Conservation (phyloP, 2,113 vertebrate species). For the Nannobrachium achirus region DNA sequence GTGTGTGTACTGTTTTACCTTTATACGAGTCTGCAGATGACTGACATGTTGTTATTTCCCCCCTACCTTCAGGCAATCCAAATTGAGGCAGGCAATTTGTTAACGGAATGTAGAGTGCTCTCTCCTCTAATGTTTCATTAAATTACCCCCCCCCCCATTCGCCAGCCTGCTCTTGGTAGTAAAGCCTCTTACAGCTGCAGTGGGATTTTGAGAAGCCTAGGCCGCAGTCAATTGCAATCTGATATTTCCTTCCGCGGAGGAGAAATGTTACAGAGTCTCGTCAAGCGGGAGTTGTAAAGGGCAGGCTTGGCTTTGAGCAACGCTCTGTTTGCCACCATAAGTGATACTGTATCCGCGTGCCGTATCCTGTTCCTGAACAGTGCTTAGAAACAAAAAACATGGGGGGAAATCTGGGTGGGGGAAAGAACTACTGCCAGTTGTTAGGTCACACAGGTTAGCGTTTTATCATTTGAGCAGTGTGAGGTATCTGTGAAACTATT, state of each 20-base stretch:
- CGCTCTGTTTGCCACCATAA: constrained; percentile 37
- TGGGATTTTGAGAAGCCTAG: constrained; percentile 49
- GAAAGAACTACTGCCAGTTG: too few relatives aligned
- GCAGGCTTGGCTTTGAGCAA: background rate
- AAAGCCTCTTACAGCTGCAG: constrained; percentile 68
- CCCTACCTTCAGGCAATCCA: constrained; percentile 51
- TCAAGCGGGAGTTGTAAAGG: constrained; percentile 16
- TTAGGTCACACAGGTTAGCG: too few relatives aligned
- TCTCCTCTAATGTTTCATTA: constrained; percentile 75
- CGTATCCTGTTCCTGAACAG: too few relatives aligned
- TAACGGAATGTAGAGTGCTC: constrained; percentile 73
- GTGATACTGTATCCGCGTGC: constrained; percentile 30
- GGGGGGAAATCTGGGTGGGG: too few relatives aligned
- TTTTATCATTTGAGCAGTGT: too few relatives aligned
- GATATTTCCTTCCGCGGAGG: constrained; percentile 57
- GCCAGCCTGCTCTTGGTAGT: constrained; percentile 47
- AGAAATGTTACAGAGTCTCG: constrained; percentile 31
- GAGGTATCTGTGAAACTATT: too few relatives aligned
- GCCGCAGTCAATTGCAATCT: constrained; percentile 60
- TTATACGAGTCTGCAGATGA: constrained; percentile 27
- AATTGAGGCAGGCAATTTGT: constrained; percentile 69
- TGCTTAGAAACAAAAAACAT: too few relatives aligned
- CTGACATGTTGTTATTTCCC: constrained; percentile 10
- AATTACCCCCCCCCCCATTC: constrained; percentile 74
- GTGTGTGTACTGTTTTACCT: background rate